These are phyloP conservation scores for Leptinotarsa defecta DNA, from an alignment of 1,140 invertebrate genomes.

Conservation along the genomic window DNA sequence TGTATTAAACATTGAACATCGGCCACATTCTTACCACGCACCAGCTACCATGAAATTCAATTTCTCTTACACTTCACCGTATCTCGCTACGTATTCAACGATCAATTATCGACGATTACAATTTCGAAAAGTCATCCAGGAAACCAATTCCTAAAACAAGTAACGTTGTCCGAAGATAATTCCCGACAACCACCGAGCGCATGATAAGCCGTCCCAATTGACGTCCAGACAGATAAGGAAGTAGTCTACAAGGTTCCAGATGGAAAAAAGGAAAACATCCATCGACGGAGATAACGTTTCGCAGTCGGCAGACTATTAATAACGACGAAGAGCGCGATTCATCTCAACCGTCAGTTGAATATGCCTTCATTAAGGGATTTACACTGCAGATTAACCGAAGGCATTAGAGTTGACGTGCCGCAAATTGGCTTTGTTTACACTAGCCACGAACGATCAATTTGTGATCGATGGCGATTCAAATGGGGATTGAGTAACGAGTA, in stretches of 20 bases:
- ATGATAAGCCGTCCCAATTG: background rate
- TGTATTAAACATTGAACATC: too few species aligned
- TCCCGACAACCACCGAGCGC: background rate
- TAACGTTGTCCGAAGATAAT: background rate
- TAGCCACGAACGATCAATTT: background rate
- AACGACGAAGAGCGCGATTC: background rate
- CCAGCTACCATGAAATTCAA: too few species aligned
- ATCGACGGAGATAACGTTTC: background rate
- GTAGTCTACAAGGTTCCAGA: background rate
- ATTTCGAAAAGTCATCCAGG: background rate
- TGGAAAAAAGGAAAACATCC: background rate
- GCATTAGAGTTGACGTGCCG: background rate
- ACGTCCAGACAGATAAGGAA: constrained; percentile 5
- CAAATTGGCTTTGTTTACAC: constrained; percentile 8
- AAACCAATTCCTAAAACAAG: background rate
- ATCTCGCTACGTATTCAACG: background rate
- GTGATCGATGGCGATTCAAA: background rate
- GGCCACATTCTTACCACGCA: too few species aligned
- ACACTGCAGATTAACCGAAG: constrained; percentile 1
- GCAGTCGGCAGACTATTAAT: background rate
- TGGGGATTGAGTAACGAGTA: background rate
- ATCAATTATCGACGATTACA: background rate
- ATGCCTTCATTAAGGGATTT: constrained; percentile 8
- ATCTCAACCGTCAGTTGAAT: constrained; percentile 6
- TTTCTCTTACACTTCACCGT: too few species aligned